Conservation (phyloP, 2,113 vertebrate genomes). For the Apteryx mantelli region DNA sequence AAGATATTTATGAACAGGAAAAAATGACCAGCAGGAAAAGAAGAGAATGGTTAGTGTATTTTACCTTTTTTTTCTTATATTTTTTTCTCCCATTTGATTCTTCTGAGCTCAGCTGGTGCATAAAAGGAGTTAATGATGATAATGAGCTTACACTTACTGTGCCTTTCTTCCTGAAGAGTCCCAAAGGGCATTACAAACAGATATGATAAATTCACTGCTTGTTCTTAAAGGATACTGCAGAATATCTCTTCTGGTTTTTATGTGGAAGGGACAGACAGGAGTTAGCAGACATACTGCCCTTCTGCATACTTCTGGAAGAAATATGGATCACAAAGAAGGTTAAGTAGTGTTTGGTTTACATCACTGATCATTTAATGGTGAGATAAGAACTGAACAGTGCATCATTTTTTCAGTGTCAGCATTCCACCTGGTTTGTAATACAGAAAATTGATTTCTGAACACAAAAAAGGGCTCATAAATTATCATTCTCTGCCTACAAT, state of each 20-base stretch:
- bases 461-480: constrained; percentile 13
- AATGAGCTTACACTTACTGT: constrained; percentile 66
- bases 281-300: not conserved
- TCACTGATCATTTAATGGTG: constrained; percentile 13
- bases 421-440: not conserved
- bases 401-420: not conserved
- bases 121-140: constrained; percentile 71
- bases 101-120: constrained; percentile 70
- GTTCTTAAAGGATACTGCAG: constrained; percentile 27
- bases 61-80: not conserved
- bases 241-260: constrained; percentile 15
- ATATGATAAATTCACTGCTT: constrained; percentile 43
- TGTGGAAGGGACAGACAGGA: not conserved
- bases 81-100: constrained; percentile 15
- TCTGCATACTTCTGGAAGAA: constrained; percentile 42
- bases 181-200: constrained; percentile 61
- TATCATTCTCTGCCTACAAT: constrained; percentile 10
- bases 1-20: not conserved
- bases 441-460: constrained; percentile 27
- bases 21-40: not conserved
- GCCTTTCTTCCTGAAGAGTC: constrained; percentile 59
- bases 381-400: not conserved
- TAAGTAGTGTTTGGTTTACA: constrained; percentile 43
- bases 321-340: constrained; percentile 31
- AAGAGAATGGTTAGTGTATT: not conserved